Evolutionary conservation across 2,888 invertebrate species (phyloP), one percentile per base, ranked within the genome.

Genomic region (Odontomyia ornata): DNA sequence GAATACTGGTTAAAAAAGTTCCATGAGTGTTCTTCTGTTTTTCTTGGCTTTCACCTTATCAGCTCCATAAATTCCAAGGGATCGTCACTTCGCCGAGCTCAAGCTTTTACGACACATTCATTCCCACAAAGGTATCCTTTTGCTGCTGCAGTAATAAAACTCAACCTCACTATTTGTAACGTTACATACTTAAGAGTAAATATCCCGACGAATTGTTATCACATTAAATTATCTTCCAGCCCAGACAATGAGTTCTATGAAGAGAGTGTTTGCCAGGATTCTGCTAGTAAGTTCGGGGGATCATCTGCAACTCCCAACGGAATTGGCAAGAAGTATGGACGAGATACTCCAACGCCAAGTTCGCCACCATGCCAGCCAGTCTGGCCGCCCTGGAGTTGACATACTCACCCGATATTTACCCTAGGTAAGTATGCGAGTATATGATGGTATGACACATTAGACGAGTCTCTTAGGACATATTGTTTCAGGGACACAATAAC

Each of bases 401-500:
- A 23, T 21, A 60, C 65, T 23, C 69, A 15, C 69, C 47, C 47
- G 47, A 46, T 69, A 47, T 69, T 69, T 69, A 25, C 69, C 69
- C 21, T 69, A 69, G 47, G 46, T 69, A 69, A 69, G 65, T 69
- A 69, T 69, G n/a, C n/a, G n/a, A n/a, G 13, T 69, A 69, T 69
- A 46, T 69, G 69, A 69, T 47, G 69, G 69, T 46, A 46, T 47
- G 69, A 47, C 69, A 69, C 69, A 69, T 69, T 69, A 46, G 46
- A 47, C 69, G 69, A 69, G 47, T 69, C 69, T 69, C 69, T 69
- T 15, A 69, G 69, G 69, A 69, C 69, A 69, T 69, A 69, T 69
- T 69, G 69, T 69, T 69, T 69, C 69, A 69, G 69, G 69, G 69
- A 69, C 69, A 69, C 69, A 69, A 69, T 69, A 69, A 69, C 69